A percentile compares a stretch with the other conserved stretches of the same genome.
Conservation (phyloP, 1,140 invertebrate genomes). For the Drosophila bipectinata region DNA sequence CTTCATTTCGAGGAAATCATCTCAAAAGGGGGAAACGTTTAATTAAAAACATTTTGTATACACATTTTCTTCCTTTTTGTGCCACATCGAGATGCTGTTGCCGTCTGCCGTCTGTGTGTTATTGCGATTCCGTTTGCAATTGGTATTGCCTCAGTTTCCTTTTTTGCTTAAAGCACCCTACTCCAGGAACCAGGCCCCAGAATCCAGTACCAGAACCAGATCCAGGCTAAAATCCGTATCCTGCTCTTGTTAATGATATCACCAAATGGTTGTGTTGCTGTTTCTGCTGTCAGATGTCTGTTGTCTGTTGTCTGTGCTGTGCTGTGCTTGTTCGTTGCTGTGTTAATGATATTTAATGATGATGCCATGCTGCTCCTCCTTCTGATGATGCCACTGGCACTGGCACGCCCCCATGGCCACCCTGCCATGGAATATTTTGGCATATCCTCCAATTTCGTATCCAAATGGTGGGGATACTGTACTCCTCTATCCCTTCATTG, state of each 20-base stretch:
- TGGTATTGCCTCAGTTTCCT: slow-evolving; percentile 60
- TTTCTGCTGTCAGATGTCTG: slow-evolving; percentile 43
- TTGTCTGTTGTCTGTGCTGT: slow-evolving; percentile 66
- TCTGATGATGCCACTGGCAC: slow-evolving; percentile 12
- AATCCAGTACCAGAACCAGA: too few relatives aligned
- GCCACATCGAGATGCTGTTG: slow-evolving; percentile 30
- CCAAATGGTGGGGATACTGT: neutral
- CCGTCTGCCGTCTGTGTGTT: slow-evolving; percentile 47
- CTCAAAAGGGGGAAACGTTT: slow-evolving; percentile 66
- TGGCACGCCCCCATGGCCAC: slow-evolving; percentile 34
- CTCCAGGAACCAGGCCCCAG: neutral
- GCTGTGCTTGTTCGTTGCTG: slow-evolving; percentile 72
- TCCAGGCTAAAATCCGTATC: slow-evolving; percentile 27
- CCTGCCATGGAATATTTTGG: slow-evolving; percentile 43
- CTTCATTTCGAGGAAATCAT: slow-evolving; percentile 20
- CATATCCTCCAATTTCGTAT: slow-evolving; percentile 6
- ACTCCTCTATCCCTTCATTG: slow-evolving; percentile 1
- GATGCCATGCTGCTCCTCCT: slow-evolving; percentile 48
- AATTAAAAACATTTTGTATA: slow-evolving; percentile 83
- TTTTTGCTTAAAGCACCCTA: slow-evolving; percentile 19
- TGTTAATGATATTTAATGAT: slow-evolving; percentile 82
- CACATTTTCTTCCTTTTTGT: slow-evolving; percentile 74
- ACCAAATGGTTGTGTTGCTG: slow-evolving; percentile 59
- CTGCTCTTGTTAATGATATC: slow-evolving; percentile 76
- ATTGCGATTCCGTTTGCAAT: slow-evolving; percentile 78